Evolutionary conservation across 2,888 invertebrate genomes (phyloP).

Genomic region (Artemia sinica): DNA sequence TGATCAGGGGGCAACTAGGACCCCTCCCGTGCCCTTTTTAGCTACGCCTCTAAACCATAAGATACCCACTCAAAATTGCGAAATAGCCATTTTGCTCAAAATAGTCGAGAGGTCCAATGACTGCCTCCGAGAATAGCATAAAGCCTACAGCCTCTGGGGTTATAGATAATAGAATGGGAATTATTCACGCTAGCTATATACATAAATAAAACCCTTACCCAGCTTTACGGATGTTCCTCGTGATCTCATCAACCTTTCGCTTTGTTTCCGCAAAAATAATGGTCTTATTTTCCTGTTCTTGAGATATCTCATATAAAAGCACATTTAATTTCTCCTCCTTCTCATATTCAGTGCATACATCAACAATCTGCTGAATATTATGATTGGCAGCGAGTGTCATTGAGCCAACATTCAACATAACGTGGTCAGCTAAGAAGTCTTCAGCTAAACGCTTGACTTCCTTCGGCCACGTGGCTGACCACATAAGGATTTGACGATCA

Average conservation of each 20-base stretch:
- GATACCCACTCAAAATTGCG: no score
- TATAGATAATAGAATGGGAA: no score
- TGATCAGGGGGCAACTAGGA: no score
- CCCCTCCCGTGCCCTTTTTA: no score
- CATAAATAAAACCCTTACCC: slow-evolving; percentile 32
- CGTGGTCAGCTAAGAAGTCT: slow-evolving; percentile 74
- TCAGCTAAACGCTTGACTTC: slow-evolving; percentile 80
- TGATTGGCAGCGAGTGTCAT: slow-evolving; percentile 76
- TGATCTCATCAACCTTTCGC: slow-evolving; percentile 48
- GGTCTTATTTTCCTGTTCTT: slow-evolving; percentile 48
- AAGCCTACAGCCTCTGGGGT: no score
- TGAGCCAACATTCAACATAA: slow-evolving; percentile 81
- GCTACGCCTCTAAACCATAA: no score
- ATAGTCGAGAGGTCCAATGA: no score
- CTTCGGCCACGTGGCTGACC: slow-evolving; percentile 97
- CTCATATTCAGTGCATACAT: slow-evolving; percentile 70
- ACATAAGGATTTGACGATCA: slow-evolving; percentile 90
- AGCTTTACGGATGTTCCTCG: slow-evolving; percentile 42
- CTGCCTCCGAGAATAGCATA: no score
- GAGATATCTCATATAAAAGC: slow-evolving; percentile 43
- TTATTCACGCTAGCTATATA: no score
- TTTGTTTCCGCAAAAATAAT: slow-evolving; percentile 56
- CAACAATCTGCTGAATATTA: slow-evolving; percentile 88
- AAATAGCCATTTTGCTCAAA: no score
- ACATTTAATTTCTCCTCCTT: slow-evolving; percentile 46